Evolutionary conservation across 2,113 vertebrate genomes (phyloP).

Genomic region (Oreotrochilus melanogaster): DNA sequence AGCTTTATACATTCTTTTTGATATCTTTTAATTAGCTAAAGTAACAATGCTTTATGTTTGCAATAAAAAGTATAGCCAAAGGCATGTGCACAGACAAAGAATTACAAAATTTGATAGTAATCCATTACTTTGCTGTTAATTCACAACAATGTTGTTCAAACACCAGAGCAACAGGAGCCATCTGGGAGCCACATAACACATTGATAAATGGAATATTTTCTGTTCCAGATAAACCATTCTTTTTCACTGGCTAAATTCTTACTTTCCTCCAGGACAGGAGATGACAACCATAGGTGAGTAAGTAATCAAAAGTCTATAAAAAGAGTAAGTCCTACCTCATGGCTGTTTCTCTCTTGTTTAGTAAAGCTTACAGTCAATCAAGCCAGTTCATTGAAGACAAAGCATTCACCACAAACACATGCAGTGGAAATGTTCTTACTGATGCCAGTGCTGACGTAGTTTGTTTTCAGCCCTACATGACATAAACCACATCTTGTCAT

Average conservation of each 20-base stretch:
- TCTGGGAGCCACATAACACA: neutral
- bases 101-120: neutral
- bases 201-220: neutral
- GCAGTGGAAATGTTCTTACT: neutral
- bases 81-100: neutral
- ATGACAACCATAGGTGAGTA: neutral
- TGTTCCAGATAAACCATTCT: neutral
- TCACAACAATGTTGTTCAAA: neutral
- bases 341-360: neutral
- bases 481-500: neutral
- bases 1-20: neutral
- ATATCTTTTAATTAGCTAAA: neutral
- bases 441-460: neutral
- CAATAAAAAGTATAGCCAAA: neutral
- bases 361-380: neutral
- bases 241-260: neutral
- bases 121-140: neutral
- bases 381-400: neutral
- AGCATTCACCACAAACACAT: neutral
- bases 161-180: neutral
- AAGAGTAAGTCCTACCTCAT: neutral
- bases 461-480: neutral
- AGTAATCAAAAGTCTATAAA: neutral
- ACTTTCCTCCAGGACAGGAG: neutral
- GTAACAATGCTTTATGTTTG: neutral